phyloP scores from a whole-genome alignment of 1,140 invertebrate species.

The Nasonia longicornis region DNA sequence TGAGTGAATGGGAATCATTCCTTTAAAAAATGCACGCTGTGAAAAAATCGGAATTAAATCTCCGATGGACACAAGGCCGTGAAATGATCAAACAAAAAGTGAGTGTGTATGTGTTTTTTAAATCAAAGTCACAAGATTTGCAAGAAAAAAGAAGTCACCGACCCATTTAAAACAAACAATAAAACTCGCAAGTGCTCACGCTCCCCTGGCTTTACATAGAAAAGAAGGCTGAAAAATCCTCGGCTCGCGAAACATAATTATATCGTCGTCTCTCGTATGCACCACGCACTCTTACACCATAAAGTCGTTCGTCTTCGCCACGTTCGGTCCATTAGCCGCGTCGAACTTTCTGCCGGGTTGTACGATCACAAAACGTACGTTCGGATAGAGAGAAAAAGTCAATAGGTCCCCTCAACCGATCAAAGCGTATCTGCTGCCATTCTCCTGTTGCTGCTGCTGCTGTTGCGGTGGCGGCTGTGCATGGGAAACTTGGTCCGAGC shows the following conservation, averaged over 20 bases:
- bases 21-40: conserved; percentile 1
- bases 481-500: not conserved
- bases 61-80: not conserved
- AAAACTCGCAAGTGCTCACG: not conserved
- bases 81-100: not conserved
- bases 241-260: not conserved
- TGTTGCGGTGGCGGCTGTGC: conserved; percentile 4
- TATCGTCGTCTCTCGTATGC: not conserved
- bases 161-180: not conserved
- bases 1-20: not conserved
- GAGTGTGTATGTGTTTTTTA: not conserved
- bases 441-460: conserved; percentile 27
- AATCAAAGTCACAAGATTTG: not conserved
- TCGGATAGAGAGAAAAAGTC: not conserved
- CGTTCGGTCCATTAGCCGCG: not conserved
- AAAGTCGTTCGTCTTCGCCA: not conserved
- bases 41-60: not conserved
- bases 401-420: conserved; percentile 30
- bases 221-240: not conserved
- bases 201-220: not conserved
- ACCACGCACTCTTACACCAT: not conserved
- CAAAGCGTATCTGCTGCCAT: conserved; percentile 38
- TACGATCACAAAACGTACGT: not conserved
- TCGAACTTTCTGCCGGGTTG: not conserved
- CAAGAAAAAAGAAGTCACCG: not conserved